Conservation (phyloP, 2,888 invertebrate genomes). For the Hirtodrosophila trivittata region DNA sequence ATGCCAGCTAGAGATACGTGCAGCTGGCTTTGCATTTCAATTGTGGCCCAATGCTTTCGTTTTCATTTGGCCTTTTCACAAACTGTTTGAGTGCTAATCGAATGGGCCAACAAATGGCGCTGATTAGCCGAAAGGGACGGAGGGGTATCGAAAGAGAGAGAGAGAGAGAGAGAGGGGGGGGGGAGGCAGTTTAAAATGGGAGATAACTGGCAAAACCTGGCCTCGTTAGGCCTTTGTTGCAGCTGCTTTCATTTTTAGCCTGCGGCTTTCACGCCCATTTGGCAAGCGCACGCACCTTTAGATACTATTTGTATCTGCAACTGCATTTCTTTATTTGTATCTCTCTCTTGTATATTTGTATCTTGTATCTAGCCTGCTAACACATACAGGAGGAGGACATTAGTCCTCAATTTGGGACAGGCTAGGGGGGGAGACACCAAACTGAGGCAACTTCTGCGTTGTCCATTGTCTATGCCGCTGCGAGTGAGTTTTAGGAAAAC, state of each 20-base stretch:
- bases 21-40: conserved; percentile 73
- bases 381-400: conserved; percentile 4
- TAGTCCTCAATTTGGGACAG: conserved; percentile 21
- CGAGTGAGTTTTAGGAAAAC: conserved; percentile 21
- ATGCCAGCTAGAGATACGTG: conserved; percentile 4
- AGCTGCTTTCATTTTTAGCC: conserved; percentile 46
- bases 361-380: background rate
- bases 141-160: background rate
- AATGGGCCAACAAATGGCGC: conserved; percentile 51
- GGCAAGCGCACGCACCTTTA: conserved; percentile 38
- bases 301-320: conserved; percentile 22
- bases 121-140: conserved; percentile 41
- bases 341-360: conserved; percentile 1
- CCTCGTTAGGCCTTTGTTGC: conserved; percentile 45
- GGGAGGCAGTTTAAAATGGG: background rate
- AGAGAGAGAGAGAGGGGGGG: background rate
- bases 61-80: conserved; percentile 44
- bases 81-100: conserved; percentile 46
- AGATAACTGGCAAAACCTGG: conserved; percentile 10
- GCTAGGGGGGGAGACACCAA: too few species aligned
- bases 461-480: conserved; percentile 7
- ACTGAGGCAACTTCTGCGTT: conserved; percentile 3
- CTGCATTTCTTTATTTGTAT: conserved; percentile 7
- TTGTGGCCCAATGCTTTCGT: conserved; percentile 61
- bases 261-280: conserved; percentile 51